These are phyloP conservation scores for Capreolus pygargus DNA, from an alignment of 2,113 vertebrate genomes.

Conservation along the genomic window DNA sequence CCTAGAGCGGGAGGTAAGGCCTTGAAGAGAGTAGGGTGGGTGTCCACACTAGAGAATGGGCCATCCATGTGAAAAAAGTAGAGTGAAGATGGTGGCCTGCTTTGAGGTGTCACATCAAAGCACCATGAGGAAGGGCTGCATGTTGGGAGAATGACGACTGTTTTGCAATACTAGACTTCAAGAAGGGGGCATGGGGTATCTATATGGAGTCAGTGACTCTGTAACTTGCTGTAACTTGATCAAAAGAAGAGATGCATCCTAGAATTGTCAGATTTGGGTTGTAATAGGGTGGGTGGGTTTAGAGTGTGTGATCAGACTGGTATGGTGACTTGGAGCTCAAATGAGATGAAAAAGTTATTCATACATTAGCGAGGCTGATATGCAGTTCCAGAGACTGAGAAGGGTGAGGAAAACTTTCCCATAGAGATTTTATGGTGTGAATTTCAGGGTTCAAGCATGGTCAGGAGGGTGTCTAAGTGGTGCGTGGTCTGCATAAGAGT, in stretches of 20 bases:
- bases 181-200: neutral
- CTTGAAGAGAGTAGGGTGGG: accelerated
- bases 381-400: neutral
- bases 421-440: neutral
- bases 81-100: neutral
- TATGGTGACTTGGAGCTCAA: neutral
- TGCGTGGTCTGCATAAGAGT: neutral
- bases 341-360: neutral
- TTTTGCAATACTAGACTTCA: neutral
- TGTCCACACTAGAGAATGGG: neutral
- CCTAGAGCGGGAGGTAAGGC: neutral
- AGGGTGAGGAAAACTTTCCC: neutral
- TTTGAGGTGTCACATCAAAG: neutral
- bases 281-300: neutral
- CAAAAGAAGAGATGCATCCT: neutral
- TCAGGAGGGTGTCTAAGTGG: neutral
- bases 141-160: neutral
- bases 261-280: neutral
- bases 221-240: neutral
- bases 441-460: neutral
- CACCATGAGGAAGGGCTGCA: neutral
- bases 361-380: neutral
- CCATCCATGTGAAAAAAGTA: neutral
- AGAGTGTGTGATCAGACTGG: neutral
- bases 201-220: neutral